Percentiles rank a stretch among this genome's conserved stretches.
Evolutionary conservation across 2,113 vertebrate genomes (phyloP).

Genomic region (Toxotes jaculatrix): DNA sequence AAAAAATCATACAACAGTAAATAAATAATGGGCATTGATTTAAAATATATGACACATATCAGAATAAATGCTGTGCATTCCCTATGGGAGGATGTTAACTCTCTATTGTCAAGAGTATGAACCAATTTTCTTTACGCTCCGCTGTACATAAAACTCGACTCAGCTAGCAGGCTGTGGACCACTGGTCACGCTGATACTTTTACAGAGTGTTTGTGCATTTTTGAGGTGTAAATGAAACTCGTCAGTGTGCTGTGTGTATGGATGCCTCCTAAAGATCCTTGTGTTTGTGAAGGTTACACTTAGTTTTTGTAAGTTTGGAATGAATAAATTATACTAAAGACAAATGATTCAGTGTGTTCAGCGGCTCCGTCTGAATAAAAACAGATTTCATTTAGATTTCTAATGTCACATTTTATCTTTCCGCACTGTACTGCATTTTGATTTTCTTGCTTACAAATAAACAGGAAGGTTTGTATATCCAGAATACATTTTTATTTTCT

Average conservation of each 20-base stretch:
- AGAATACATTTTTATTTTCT: not conserved
- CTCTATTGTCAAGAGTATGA: conserved; percentile 47
- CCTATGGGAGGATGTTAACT: conserved; percentile 52
- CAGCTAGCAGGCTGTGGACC: conserved; percentile 47
- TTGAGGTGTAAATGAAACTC: conserved; percentile 20
- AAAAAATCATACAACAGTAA: not conserved
- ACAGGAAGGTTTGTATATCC: not conserved
- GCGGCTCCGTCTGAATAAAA: not conserved
- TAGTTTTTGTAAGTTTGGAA: conserved; percentile 17
- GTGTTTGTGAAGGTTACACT: conserved; percentile 12
- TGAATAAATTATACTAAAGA: conserved; percentile 20
- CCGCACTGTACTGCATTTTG: not conserved
- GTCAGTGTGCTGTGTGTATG: conserved; percentile 27
- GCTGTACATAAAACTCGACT: conserved; percentile 35
- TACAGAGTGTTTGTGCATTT: conserved; percentile 12
- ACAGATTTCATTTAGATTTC: not conserved
- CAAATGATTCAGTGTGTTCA: not conserved
- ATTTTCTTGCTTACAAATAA: not conserved
- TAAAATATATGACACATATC: conserved; percentile 26
- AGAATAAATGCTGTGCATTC: conserved; percentile 47
- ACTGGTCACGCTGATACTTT: conserved; percentile 29
- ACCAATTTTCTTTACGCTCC: conserved; percentile 26
- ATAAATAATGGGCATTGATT: conserved; percentile 37
- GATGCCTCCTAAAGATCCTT: not conserved
- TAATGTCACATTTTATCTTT: not conserved